phyloP scores from a whole-genome alignment of 1,140 invertebrate species.

The Muscidifurax raptorellus region DNA sequence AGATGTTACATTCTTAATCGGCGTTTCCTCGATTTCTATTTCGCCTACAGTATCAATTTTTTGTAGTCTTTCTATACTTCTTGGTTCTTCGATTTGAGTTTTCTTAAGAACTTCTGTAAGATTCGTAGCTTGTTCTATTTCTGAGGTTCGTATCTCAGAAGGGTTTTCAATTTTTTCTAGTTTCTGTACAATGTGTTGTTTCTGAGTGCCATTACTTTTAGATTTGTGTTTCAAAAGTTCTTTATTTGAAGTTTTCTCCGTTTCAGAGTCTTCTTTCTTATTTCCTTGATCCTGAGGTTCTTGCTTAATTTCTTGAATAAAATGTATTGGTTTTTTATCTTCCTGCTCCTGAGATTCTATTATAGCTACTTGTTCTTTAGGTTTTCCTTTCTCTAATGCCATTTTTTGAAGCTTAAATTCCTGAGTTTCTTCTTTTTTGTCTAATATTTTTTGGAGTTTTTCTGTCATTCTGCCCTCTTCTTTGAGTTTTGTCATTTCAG shows the following conservation, averaged over 20 bases:
- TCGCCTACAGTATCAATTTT: too few relatives aligned
- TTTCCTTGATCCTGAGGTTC: neutral
- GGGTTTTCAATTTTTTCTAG: too few relatives aligned
- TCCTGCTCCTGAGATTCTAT: neutral
- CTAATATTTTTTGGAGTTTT: neutral
- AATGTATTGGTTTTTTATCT: neutral
- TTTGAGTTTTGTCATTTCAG: neutral
- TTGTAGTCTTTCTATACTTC: too few relatives aligned
- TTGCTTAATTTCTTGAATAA: neutral
- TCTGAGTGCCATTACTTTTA: too few relatives aligned
- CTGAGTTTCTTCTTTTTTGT: slow-evolving; percentile 22
- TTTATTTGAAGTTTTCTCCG: neutral
- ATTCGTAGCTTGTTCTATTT: slow-evolving; percentile 14
- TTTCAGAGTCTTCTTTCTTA: neutral
- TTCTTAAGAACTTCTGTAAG: neutral
- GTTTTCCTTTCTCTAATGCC: neutral
- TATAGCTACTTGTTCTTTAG: neutral
- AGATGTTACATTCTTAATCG: too few relatives aligned
- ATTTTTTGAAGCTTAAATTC: neutral
- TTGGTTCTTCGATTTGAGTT: too few relatives aligned
- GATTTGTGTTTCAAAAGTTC: neutral
- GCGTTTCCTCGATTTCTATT: too few relatives aligned
- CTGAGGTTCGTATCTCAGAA: neutral
- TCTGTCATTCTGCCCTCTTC: neutral
- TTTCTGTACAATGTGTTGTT: too few relatives aligned